phyloP scores from a whole-genome alignment of 2,888 invertebrate genomes.

The Pristionchus entomophagus region DNA sequence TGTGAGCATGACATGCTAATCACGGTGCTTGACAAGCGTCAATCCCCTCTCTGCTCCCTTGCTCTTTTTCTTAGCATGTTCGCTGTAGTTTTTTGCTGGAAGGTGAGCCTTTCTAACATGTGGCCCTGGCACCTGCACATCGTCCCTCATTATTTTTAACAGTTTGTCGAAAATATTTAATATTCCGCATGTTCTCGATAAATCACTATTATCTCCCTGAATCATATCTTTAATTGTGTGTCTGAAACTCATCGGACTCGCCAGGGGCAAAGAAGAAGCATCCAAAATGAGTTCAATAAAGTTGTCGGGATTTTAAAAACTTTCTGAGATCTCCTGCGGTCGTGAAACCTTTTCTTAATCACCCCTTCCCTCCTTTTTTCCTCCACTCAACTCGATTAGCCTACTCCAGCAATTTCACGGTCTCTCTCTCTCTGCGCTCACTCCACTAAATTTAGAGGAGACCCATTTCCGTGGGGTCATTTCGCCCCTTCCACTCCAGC shows the following conservation, averaged over 20 bases:
- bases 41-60: not conserved
- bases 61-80: not conserved
- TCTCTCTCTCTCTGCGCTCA: not conserved
- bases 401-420: not conserved
- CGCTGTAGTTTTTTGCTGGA: too few species aligned
- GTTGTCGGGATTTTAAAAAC: too few species aligned
- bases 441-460: not conserved
- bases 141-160: too few species aligned
- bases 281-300: too few species aligned
- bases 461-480: constrained; percentile 26
- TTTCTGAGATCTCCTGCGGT: too few species aligned
- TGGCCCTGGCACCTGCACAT: too few species aligned
- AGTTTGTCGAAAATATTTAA: too few species aligned
- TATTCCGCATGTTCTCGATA: too few species aligned
- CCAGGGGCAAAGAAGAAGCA: too few species aligned
- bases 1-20: not conserved
- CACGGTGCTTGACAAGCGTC: not conserved
- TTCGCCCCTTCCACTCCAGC: not conserved
- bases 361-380: not conserved
- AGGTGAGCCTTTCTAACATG: too few species aligned
- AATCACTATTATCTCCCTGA: too few species aligned
- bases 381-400: constrained; percentile 11
- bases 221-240: not conserved
- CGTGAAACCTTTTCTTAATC: not conserved
- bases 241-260: not conserved